Percentiles rank a stretch among this genome's conserved stretches.
Evolutionary conservation across 2,113 vertebrate species (phyloP).

Genomic region (Meriones unguiculatus): DNA sequence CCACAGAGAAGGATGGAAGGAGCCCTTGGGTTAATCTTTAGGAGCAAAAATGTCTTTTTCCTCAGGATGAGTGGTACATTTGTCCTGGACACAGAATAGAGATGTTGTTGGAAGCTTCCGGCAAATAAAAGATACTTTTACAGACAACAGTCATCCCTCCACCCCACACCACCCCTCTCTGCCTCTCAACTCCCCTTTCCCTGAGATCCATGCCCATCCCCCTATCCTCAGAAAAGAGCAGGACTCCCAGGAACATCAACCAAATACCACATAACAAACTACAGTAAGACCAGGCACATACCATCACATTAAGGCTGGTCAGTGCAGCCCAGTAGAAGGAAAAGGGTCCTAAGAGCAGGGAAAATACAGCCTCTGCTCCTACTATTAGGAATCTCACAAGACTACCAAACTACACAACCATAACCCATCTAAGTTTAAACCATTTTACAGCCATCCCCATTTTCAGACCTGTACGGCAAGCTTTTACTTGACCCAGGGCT

Average conservation of each 20-base stretch:
- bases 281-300: not conserved
- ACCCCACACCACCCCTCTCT: no score
- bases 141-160: not conserved
- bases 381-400: not conserved
- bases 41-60: not conserved
- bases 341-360: not conserved
- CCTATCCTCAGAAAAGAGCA: not conserved
- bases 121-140: not conserved
- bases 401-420: not conserved
- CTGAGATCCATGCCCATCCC: not conserved
- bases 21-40: not conserved
- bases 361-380: not conserved
- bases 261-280: not conserved
- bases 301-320: not conserved
- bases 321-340: not conserved
- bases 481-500: not conserved
- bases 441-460: not conserved
- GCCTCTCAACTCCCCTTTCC: not conserved
- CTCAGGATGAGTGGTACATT: not conserved
- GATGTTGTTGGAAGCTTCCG: not conserved
- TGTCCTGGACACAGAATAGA: not conserved
- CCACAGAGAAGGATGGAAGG: not conserved
- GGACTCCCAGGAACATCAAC: not conserved
- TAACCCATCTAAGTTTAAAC: not conserved
- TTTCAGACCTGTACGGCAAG: not conserved